Percentiles rank a stretch among this genome's conserved stretches.
Evolutionary conservation across 2,113 vertebrate species (phyloP).

Genomic region (Odobenus rosmarus): DNA sequence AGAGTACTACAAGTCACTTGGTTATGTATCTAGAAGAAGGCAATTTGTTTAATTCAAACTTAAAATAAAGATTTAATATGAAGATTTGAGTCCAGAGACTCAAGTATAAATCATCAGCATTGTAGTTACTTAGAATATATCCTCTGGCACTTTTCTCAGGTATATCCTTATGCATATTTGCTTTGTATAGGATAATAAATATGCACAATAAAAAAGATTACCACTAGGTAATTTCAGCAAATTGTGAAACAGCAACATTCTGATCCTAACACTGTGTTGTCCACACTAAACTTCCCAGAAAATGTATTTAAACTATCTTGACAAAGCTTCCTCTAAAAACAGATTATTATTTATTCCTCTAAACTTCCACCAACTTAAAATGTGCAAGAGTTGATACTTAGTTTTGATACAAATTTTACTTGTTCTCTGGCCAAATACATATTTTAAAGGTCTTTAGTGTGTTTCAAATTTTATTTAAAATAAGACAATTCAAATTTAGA

Average conservation of each 20-base stretch:
- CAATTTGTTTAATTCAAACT: neutral
- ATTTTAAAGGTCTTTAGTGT: neutral
- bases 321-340: neutral
- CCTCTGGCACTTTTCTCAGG: neutral
- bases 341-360: neutral
- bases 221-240: neutral
- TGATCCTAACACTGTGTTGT: neutral
- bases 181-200: neutral
- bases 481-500: slow-evolving; percentile 41
- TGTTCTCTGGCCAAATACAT: neutral
- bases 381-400: neutral
- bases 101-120: neutral
- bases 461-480: slow-evolving; percentile 41
- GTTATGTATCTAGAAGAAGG: neutral
- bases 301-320: neutral
- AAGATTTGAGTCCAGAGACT: neutral
- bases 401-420: neutral
- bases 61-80: neutral
- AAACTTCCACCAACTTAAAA: neutral
- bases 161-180: neutral
- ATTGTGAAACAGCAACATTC: neutral
- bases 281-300: neutral
- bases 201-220: neutral
- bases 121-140: neutral
- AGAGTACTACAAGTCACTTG: neutral